phyloP scores from a whole-genome alignment of 2,113 vertebrate species.

The Gasterosteus aculeatus region DNA sequence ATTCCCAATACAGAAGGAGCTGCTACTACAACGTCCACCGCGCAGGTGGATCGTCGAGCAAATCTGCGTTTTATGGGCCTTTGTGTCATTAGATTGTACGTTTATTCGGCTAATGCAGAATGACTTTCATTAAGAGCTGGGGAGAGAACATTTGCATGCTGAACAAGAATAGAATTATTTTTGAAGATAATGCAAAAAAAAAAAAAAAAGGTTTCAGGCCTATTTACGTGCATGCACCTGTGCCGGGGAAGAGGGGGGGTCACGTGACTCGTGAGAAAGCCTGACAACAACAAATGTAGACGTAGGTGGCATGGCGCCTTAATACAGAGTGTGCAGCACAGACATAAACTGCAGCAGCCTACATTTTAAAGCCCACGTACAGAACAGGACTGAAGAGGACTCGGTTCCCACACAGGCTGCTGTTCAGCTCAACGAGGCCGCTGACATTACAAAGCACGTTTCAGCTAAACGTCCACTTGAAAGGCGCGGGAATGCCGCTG shows the following conservation, averaged over 20 bases:
- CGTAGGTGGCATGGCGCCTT: constrained; percentile 10
- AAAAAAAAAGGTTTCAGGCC: not conserved
- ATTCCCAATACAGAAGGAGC: constrained; percentile 53
- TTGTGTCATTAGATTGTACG: not conserved
- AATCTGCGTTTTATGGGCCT: not conserved
- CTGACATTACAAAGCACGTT: not conserved
- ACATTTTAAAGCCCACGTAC: constrained; percentile 39
- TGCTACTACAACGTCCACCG: constrained; percentile 2
- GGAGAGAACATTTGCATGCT: not conserved
- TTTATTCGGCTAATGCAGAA: not conserved
- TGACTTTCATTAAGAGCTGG: not conserved
- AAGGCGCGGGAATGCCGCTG: not conserved
- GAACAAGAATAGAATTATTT: not conserved
- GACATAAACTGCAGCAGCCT: constrained; percentile 41
- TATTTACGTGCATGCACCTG: constrained; percentile 44
- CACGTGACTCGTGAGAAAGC: constrained; percentile 14
- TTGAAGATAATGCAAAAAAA: constrained; percentile 19
- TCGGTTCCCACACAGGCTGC: constrained; percentile 52
- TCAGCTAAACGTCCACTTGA: not conserved
- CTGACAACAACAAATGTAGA: constrained; percentile 33
- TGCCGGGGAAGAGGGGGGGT: not conserved
- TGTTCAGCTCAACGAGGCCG: not conserved
- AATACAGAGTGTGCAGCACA: constrained; percentile 50
- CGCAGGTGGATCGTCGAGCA: not conserved
- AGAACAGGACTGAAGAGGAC: constrained; percentile 41